Evolutionary conservation across 2,888 invertebrate genomes (phyloP), one percentile per base, ranked within the genome.

Genomic region (Chymomyza fuscimana): DNA sequence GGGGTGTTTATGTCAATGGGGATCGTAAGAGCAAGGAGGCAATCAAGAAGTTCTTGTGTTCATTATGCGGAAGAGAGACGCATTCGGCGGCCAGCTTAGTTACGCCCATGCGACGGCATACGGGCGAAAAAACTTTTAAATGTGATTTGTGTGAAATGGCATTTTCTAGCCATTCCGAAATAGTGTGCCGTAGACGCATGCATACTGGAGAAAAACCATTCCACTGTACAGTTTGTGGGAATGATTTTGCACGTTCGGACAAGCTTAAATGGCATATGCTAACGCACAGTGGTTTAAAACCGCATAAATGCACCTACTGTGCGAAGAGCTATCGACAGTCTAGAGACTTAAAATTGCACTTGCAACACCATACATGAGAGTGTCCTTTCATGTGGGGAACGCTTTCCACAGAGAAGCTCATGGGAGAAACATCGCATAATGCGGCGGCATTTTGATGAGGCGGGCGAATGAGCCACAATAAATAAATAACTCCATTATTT

Each of bases 311-410:
- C 79, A 92, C 93, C 1, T 94, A 89, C 66, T 91, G 91, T 71
- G 91, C 90, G 40, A 90, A 90, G 62, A 89, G 90, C 25, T 95
- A 95, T 88, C 94, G 95, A 0, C 95, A 95, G 89, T 95, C 95
- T 69, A 95, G 95, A 89, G 95, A 95, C 84, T 90, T 95, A 52
- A 94, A 94, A 4, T 86, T 95, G 25, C 95, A 95, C 85, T 93
- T 95, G 85, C 93, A 95, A 0, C 92, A 95, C 5, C 95, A 95
- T 82, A 95, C 95, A 0, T 95, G 95, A 6, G 91, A 91, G 64
- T 81, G 80, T 2, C 80, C 82, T 0, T 85, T 85, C 2, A 2
- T 90, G 90, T 29, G 89, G 90, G 7, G 90, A 90, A 52, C 84
- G 89, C 5, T 90, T 90, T 78, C 95, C 95, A 81, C 95, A 95